Evolutionary conservation across 2,113 vertebrate genomes (phyloP).

Genomic region (Etheostoma spectabile): DNA sequence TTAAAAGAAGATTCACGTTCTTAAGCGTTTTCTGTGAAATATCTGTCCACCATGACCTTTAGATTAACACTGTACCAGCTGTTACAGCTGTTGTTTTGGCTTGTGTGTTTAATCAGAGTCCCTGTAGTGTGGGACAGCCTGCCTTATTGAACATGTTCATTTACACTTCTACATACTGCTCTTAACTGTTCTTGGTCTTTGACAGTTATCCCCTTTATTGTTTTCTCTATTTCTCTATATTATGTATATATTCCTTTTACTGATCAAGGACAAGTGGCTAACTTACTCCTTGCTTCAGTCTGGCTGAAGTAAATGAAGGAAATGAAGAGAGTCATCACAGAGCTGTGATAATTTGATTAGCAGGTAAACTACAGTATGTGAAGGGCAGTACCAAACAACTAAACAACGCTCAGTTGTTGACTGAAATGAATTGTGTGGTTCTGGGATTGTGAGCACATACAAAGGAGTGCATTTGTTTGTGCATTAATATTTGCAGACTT

Average conservation of each 20-base stretch:
- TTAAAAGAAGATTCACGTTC: background rate
- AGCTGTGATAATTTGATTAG: background rate
- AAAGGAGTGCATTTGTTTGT: background rate
- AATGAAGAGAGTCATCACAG: background rate
- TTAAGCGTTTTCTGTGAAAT: background rate
- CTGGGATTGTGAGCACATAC: background rate
- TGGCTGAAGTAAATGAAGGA: too few species aligned
- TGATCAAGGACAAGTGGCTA: background rate
- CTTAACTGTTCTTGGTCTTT: background rate
- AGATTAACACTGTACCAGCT: background rate
- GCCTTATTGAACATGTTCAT: background rate
- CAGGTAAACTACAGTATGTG: background rate
- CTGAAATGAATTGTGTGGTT: background rate
- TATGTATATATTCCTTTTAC: background rate
- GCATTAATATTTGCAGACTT: conserved; percentile 26
- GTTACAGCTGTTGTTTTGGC: background rate
- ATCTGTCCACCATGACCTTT: background rate
- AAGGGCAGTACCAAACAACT: background rate
- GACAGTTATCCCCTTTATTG: too few species aligned
- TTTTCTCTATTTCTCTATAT: background rate
- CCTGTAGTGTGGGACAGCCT: background rate
- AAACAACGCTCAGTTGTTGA: background rate
- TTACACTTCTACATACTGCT: background rate
- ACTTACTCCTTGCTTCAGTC: too few species aligned
- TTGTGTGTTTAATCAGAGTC: background rate